These are phyloP conservation scores for Delphinus delphis DNA, from an alignment of 2,113 vertebrate genomes.

Conservation along the genomic window DNA sequence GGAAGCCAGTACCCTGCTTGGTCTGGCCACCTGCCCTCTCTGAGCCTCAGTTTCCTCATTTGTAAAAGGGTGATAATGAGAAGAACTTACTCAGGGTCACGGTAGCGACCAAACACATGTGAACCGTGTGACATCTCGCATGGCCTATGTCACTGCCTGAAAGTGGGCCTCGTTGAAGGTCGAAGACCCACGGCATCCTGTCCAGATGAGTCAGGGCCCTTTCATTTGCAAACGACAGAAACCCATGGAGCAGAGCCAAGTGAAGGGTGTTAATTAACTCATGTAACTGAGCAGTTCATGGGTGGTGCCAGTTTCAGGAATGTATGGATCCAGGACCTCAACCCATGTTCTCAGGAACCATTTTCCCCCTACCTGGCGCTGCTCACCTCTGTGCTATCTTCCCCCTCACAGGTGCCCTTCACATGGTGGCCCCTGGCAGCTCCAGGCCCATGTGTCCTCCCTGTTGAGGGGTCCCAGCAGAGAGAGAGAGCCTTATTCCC, in stretches of 20 bases:
- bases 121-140: rapidly evolving
- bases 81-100: background rate
- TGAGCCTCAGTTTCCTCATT: background rate
- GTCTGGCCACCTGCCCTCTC: background rate
- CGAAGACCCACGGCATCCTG: constrained; percentile 67
- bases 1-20: background rate
- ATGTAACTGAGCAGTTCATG: background rate
- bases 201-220: constrained; percentile 65
- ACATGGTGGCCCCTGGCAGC: too few relatives aligned
- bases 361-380: rapidly evolving
- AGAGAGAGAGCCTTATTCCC: background rate
- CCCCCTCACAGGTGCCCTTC: background rate
- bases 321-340: background rate
- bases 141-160: background rate
- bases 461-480: background rate
- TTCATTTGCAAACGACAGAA: constrained; percentile 55
- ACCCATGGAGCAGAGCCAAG: background rate
- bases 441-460: background rate
- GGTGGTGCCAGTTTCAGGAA: background rate
- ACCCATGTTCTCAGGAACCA: background rate
- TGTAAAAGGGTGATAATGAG: background rate
- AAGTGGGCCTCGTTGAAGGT: background rate
- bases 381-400: background rate
- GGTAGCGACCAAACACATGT: rapidly evolving
- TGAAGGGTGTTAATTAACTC: background rate